These are phyloP conservation scores for Ylistrum balloti DNA, from an alignment of 1,140 invertebrate species.

Conservation along the genomic window DNA sequence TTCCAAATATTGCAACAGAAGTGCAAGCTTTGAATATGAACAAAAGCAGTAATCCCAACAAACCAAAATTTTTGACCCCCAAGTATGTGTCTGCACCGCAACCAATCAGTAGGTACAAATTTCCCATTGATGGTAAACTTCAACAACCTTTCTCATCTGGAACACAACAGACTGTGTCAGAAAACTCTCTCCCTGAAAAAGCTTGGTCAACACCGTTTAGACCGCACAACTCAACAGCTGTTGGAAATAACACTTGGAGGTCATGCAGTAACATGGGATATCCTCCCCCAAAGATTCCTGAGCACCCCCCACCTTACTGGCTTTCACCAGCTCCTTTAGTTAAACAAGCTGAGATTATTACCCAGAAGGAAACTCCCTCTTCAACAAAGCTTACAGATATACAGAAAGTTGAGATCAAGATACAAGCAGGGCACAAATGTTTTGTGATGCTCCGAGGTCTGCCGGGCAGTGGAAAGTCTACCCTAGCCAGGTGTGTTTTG, in stretches of 20 bases:
- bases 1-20: background rate
- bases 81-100: background rate
- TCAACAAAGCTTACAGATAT: background rate
- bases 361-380: background rate
- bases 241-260: background rate
- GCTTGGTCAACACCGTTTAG: background rate
- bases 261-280: background rate
- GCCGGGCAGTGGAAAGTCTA: slow-evolving; percentile 92
- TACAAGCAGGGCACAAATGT: slow-evolving; percentile 75
- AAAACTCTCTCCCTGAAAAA: too few relatives aligned
- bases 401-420: slow-evolving; percentile 52
- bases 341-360: too few relatives aligned
- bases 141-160: background rate
- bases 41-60: background rate
- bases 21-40: background rate
- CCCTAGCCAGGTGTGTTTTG: slow-evolving; percentile 85
- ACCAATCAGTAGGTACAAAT: background rate
- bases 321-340: background rate
- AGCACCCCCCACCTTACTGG: background rate
- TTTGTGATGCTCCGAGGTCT: slow-evolving; percentile 90
- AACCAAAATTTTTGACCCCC: background rate
- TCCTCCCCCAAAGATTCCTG: background rate
- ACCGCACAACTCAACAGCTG: slow-evolving; percentile 3
- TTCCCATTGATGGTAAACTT: background rate
- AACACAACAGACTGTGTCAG: background rate